Percentiles rank a stretch among this genome's conserved stretches.
Conservation (phyloP, 2,113 vertebrate genomes). For the Perca schrenkii region DNA sequence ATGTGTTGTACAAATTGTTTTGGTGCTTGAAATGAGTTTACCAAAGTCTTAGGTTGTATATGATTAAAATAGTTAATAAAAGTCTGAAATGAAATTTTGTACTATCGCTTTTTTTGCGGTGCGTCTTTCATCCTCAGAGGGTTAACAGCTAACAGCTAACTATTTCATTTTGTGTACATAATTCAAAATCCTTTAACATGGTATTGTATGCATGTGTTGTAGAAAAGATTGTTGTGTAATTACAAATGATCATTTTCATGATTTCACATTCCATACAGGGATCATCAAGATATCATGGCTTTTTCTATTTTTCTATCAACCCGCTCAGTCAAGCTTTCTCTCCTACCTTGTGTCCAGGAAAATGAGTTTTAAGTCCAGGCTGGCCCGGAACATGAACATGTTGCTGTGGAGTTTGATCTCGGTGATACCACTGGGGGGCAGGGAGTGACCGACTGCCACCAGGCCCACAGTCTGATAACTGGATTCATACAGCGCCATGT, state of each 20-base stretch:
- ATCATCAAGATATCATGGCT: slow-evolving; percentile 7
- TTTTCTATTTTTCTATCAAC: not conserved
- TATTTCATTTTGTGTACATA: not conserved
- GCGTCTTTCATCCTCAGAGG: no score
- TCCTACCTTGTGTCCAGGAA: slow-evolving; percentile 95
- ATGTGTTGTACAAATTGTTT: no score
- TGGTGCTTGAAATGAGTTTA: no score
- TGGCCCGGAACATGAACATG: slow-evolving; percentile 98
- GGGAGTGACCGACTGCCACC: slow-evolving; percentile 93
- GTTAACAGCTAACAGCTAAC: not conserved
- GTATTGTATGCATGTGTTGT: not conserved
- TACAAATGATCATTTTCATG: not conserved
- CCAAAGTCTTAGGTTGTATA: no score
- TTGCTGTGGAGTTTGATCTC: slow-evolving; percentile 96
- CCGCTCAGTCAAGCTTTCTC: not conserved
- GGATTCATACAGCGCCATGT: slow-evolving; percentile 90
- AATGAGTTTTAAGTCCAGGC: slow-evolving; percentile 94
- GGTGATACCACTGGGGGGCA: slow-evolving; percentile 94
- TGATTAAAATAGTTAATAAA: no score
- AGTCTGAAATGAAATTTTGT: no score
- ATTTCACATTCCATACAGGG: not conserved
- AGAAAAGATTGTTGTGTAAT: not conserved
- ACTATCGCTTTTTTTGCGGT: no score
- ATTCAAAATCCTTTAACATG: not conserved
- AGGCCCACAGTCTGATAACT: slow-evolving; percentile 94